Evolutionary conservation across 2,113 vertebrate species (phyloP), one percentile per base, ranked within the genome.

Genomic region (Sorex araneus): DNA sequence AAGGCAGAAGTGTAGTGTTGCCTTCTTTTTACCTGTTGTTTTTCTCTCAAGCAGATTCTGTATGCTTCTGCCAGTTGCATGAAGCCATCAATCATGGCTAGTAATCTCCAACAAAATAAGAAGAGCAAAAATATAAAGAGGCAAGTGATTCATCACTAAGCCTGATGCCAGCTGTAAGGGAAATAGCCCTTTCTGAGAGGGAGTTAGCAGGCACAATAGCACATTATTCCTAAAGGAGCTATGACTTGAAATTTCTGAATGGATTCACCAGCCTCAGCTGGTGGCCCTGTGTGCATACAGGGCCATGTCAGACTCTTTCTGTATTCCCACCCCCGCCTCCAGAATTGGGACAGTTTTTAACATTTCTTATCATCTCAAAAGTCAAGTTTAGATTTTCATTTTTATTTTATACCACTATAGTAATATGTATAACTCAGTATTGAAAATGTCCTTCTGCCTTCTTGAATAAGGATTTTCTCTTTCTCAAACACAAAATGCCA

Each of bases 231-330:
- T 78, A 79, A 92, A 93, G 94, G 93, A 87, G 90, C 91, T 94
- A 83, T 70, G 94, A 91, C 90, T 97, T 93, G 95, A 97, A 97
- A 91, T 97, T 97, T 97, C 92, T 96, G 97, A 97, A 97, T 95
- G 94, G 90, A 84, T 83, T 97, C 81, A 93, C 92, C 94, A 96
- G 94, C 2, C 21, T 96, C 95, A 97, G 88, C 94, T 94, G 96
- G 97, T 95, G 95, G 92, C 84, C 78, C 91, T 79, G 94, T 95
- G 85, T 15, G 25, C 71, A 57, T 84, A 96, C 97, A 92, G 66
- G 94, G 96, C 94, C 76, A 89, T 66, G 81, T 15, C 74, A 84
- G 10, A 84, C n/a, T 87, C 84, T 86, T 82, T 47, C 27, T 57
- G 93, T 79, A 66, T 18, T 36, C 45, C 15, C 21, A 1, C 32